Evolutionary conservation across 2,113 vertebrate genomes (phyloP).

Genomic region (Australoheros scitulus): DNA sequence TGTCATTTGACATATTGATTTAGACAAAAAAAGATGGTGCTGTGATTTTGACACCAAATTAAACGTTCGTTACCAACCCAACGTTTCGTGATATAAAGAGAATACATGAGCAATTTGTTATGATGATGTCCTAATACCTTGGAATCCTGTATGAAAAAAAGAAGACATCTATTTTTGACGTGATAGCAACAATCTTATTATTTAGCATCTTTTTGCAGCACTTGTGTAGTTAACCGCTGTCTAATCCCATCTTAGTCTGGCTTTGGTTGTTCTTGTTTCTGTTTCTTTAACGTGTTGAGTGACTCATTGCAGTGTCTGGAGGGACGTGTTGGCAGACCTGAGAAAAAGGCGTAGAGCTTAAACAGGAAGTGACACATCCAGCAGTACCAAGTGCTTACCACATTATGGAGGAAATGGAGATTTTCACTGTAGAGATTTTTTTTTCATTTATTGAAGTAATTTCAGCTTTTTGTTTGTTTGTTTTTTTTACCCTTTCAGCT

Average conservation of each 20-base stretch:
- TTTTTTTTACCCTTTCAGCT: too few species aligned
- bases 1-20: neutral
- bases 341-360: neutral
- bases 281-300: neutral
- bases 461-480: too few species aligned
- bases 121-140: neutral
- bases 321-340: neutral
- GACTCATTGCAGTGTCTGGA: neutral
- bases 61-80: neutral
- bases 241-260: neutral
- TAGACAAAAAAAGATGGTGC: too few species aligned
- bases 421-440: neutral
- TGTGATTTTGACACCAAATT: neutral
- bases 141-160: neutral
- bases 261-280: neutral
- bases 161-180: neutral
- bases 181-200: neutral
- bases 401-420: neutral
- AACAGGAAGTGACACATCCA: neutral
- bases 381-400: neutral
- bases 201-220: neutral
- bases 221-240: neutral
- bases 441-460: neutral
- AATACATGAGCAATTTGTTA: neutral
- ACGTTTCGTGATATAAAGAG: neutral